phyloP scores from a whole-genome alignment of 1,140 invertebrate species.

The Mactra quadrangularis region DNA sequence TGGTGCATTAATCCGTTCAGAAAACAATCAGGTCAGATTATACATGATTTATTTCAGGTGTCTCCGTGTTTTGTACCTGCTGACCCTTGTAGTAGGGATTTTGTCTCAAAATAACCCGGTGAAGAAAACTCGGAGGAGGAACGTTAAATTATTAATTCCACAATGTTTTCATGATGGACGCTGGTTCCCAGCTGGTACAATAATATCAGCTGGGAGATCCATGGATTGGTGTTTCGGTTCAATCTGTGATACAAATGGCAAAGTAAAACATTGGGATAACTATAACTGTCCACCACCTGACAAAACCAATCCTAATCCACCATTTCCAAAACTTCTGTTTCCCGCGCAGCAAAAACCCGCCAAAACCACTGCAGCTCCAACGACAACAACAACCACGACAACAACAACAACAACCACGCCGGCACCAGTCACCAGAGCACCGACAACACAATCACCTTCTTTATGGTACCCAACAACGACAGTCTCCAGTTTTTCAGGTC shows the following conservation, averaged over 20 bases:
- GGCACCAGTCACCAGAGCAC: too few species aligned
- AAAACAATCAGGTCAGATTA: too few species aligned
- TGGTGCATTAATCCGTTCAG: too few species aligned
- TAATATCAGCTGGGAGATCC: slow-evolving; percentile 14
- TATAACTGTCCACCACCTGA: slow-evolving; percentile 39
- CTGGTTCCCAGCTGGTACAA: slow-evolving; percentile 43
- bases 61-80: too few species aligned
- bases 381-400: background rate
- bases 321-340: slow-evolving; percentile 31
- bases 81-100: too few species aligned
- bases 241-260: slow-evolving; percentile 44
- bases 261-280: slow-evolving; percentile 50
- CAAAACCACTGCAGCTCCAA: background rate
- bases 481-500: background rate
- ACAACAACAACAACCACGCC: background rate
- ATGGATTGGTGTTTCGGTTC: slow-evolving; percentile 50
- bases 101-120: too few species aligned
- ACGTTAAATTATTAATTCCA: background rate
- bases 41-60: too few species aligned
- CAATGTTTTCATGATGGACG: slow-evolving; percentile 52
- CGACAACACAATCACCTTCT: background rate
- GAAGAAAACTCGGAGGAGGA: background rate
- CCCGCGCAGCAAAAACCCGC: background rate
- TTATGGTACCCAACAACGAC: slow-evolving; percentile 7
- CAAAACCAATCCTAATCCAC: background rate